Base-by-base conservation (phyloP, 2,113 vertebrate species). In the Cebus imitator region DNA sequence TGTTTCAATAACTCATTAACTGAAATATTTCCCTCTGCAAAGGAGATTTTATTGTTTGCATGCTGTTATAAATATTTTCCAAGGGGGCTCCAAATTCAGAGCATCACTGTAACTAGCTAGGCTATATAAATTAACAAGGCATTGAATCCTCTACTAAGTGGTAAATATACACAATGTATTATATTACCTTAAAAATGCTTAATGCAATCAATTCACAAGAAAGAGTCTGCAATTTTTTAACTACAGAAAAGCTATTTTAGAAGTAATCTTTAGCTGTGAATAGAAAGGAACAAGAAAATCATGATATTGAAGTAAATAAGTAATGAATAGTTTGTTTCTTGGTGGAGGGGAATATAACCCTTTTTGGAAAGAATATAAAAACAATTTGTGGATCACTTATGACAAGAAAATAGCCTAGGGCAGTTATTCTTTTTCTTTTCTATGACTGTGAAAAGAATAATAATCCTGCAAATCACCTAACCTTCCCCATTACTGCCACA, bases 21-120 rank as follows among this genome's bases (percentile, higher is more conserved):
- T 83, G 11, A 45, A 87, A 89, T 27, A 9, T n/a, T 84, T 96
- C 52, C 32, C 16, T 94, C 80, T 92, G 66, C 50, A 70, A 81
- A 82, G 14, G 12, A 92, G 43, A 72, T 95, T 97, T 90, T 87
- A 70, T 94, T 82, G 79, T 84, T 91, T 93, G 9, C 8, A 93
- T 93, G 25, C 89, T 45, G 45, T 88, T 81, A 76, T 48, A 79
- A 92, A 30, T 88, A 37, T 91, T 96, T 95, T 87, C 21, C 32
- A 76, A 90, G 25, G n/a, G 43, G 9, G 12, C 6, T 32, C 16
- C 11, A 82, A 94, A 73, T 86, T 89, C 61, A 93, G 37, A 91
- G 57, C 64, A 88, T 58, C 57, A 43, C 3, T 76, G 1, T 14
- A 72, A 70, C 25, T 48, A 85, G 45, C 13, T 81, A 72, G 85